Base-by-base conservation (phyloP, 1,140 invertebrate species). In the Saccostrea cuccullata region DNA sequence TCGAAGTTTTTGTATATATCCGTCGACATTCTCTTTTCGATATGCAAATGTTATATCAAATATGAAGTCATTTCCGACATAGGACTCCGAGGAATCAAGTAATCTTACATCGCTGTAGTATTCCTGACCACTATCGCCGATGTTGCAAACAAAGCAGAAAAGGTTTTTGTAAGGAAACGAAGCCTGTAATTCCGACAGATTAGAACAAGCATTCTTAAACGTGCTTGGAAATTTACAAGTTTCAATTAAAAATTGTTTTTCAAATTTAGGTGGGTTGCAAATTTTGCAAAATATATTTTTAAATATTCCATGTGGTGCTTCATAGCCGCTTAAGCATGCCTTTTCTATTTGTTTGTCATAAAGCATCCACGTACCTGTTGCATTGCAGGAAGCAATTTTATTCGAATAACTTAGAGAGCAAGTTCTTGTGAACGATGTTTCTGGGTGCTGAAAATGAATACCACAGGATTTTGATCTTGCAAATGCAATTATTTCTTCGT, bases 111-210 rank as follows among this genome's bases (percentile, higher is more conserved):
- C 70, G 12, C 13, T 77, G 26, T 30, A 77, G 26, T 77, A 36
- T 30, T 26, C 26, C 5, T 15, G 1, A 26, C 26, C 12, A 1
- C 26, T 26, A 2, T 77, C 15, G 9, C 9, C 70, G 15, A 12
- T 23, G 70, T 77, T 77, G 70, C 70, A 77, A 36, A 26, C 70
- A 30, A 77, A 77, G 26, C 70, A 77, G 30, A 77, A 77, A 11
- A 12, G 26, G 26, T 77, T 77, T 30, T 77, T 77, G 23, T 77
- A 30, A 30, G 70, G 70, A 77, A 77, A 77, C 13, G 70, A 77
- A 77, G 70, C 70, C 6, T 77, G 11, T 30, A 36, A 30, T 11
- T 3, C 26, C 11, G 23, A 26, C 12, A 30, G 30, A 30, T 12
- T 26, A 12, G 30, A 77, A 36, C 70, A 77, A 30, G 70, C 26